Evolutionary conservation across 1,140 invertebrate genomes (phyloP).

Genomic region (Mycetomoellerius zeteki): DNA sequence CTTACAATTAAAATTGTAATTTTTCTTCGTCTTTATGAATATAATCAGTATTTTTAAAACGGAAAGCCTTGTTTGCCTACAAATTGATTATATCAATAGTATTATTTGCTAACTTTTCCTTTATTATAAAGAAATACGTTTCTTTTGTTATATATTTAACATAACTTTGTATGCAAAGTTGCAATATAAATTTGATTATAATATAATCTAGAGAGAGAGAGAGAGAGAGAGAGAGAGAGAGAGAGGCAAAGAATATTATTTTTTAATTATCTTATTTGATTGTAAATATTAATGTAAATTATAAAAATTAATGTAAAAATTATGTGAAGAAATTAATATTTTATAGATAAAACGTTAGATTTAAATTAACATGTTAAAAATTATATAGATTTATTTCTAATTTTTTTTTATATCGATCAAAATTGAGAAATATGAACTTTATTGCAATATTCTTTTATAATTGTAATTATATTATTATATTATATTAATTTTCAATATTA

Average conservation of each 20-base stretch:
- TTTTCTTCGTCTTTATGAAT: not conserved
- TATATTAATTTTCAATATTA: conserved; percentile 33
- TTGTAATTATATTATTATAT: conserved; percentile 7
- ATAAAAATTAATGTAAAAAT: not conserved
- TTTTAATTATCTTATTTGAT: not conserved
- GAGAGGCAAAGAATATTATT: no score
- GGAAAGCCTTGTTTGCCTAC: no score
- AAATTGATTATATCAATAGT: no score
- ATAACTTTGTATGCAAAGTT: not conserved
- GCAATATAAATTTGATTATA: not conserved
- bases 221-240: not conserved
- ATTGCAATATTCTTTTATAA: not conserved
- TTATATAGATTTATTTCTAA: not conserved
- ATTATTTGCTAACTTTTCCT: no score
- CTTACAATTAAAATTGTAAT: not conserved
- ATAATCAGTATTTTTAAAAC: no score
- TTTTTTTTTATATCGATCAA: not conserved
- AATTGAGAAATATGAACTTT: conserved; percentile 18
- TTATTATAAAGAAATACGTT: not conserved
- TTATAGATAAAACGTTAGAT: not conserved
- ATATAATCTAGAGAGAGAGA: not conserved
- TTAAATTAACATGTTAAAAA: conserved; percentile 10
- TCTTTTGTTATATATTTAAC: not conserved
- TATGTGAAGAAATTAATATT: not conserved
- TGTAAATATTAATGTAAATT: not conserved